Evolutionary conservation across 2,888 invertebrate genomes (phyloP), one percentile per base, ranked within the genome.

Genomic region (Eutolmus rufibarbis): DNA sequence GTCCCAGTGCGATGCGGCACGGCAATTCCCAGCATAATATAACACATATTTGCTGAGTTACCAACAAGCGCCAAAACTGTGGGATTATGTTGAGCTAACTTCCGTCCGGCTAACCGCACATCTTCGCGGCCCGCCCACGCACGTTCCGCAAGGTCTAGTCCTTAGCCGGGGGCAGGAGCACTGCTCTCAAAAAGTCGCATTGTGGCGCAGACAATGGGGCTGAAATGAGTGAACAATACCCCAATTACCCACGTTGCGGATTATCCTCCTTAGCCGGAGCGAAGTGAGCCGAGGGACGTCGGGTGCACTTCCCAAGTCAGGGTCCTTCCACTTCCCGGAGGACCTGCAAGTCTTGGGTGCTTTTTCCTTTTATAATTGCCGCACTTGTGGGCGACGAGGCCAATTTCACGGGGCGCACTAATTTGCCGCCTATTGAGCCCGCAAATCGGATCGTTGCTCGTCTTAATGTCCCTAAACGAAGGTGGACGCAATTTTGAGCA

Each of bases 71-170:
- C 40, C 77, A 86, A 23, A 57, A 87, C 51, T 82, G 78, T 31
- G 78, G 87, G 74, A 88, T 88, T 86, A 88, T 87, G 85, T 57
- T 43, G 40, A 87, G 87, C 88, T 88, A 88, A 89, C 88, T 89
- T 89, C 89, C 89, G 89, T 89, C 86, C 89, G 86, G 88, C 74
- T 88, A 89, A 89, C 89, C 89, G 85, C 89, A 89, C 82, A 87
- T 88, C 88, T 85, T 86, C 37, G 57, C 57, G 82, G 16, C n/a
- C 86, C 88, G 87, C 89, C 88, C 84, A 88, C 86, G 84, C 87
- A 88, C 87, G 86, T 88, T 88, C 86, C 43, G 84, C 12, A n/a
- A 74, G 84, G 51, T 40, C 88, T 76, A 51, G 46, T 66, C 66
- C 66, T 66, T 66, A 66, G 66, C 28, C 7, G 51, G 19, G 56